Evolutionary conservation across 2,797 vertebrate species (phyloP), one percentile per base, ranked within the genome.

Genomic region (Leucoraja ocellata): DNA sequence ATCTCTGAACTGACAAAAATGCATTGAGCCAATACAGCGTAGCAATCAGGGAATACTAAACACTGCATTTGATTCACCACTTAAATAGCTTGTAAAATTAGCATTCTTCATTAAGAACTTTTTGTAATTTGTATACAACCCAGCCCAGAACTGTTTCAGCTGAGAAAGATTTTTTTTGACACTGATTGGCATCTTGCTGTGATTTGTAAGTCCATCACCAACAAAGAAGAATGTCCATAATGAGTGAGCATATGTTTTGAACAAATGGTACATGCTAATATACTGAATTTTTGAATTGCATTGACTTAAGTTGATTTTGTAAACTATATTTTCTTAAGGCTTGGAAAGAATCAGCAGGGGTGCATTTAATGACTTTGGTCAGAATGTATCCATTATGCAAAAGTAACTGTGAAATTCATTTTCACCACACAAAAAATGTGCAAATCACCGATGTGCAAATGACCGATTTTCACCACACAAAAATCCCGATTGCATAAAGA

Each of bases 171-270:
- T 92, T 68, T 68, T 73, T 46, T 28, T 76, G 71, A 92, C 71
- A 76, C 71, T 46, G 71, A 92, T 92, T 92, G 90, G 90, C 90
- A 92, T 46, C 73, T 73, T 92, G 71, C 90, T 92, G 90, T 23
- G 61, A 54, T 23, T 39, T 92, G 23, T 76, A 28, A 14, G 71
- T 25, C 71, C 71, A 92, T 58, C 36, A 54, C 39, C 71, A 92
- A n/a, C 21, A 54, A 74, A n/a, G 71, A 28, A 54, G 36, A 76
- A 76, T 92, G 39, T 36, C 39, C 71, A 76, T 76, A 92, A 92
- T 92, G 71, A 74, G 71, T n/a, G 39, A 92, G 71, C 39, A n/a
- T n/a, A 7, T 76, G 90, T 76, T 23, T 16, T 25, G 13, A 73
- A 92, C 11, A 74, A 92, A 92, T 46, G 39, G 68, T 36, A 54